These are phyloP conservation scores for Chroicocephalus ridibundus DNA, from an alignment of 2,113 vertebrate species.

Conservation along the genomic window DNA sequence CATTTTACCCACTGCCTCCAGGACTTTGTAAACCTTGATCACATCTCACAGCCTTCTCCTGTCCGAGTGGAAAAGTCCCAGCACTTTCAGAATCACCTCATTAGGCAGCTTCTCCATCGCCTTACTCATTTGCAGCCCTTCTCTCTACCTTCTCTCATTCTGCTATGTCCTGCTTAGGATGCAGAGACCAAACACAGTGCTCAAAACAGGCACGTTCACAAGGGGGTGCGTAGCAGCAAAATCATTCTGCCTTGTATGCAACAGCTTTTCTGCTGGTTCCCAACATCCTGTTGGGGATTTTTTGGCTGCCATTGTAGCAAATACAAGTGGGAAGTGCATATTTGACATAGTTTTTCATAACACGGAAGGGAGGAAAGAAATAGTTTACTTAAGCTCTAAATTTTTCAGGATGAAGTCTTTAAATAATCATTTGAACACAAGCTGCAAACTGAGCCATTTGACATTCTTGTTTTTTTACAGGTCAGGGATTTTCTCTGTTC, in stretches of 20 bases:
- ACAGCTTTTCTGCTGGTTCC: not conserved
- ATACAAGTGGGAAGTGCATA: not conserved
- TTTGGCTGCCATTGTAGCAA: conserved; percentile 1
- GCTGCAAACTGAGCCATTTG: conserved; percentile 22
- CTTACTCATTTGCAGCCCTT: not conserved
- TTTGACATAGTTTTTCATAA: not conserved
- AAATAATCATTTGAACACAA: conserved; percentile 52
- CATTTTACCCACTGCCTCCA: not conserved
- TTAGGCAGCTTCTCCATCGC: not conserved
- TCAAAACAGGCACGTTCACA: not conserved
- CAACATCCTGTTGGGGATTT: not conserved
- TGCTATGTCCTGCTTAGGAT: not conserved
- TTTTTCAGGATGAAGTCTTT: conserved; percentile 38
- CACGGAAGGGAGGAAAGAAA: not conserved
- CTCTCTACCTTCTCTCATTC: not conserved
- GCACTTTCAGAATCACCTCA: not conserved
- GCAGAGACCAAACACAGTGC: not conserved
- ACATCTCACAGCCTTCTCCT: not conserved
- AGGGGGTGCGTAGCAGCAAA: not conserved
- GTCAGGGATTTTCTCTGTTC: conserved; percentile 27
- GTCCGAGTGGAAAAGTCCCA: not conserved
- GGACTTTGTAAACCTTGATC: not conserved
- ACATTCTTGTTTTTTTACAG: conserved; percentile 19
- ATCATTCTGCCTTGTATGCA: not conserved
- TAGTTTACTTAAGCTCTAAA: conserved; percentile 22